Evolutionary conservation across 2,888 invertebrate genomes (phyloP).

Genomic region (Drosophila robusta): DNA sequence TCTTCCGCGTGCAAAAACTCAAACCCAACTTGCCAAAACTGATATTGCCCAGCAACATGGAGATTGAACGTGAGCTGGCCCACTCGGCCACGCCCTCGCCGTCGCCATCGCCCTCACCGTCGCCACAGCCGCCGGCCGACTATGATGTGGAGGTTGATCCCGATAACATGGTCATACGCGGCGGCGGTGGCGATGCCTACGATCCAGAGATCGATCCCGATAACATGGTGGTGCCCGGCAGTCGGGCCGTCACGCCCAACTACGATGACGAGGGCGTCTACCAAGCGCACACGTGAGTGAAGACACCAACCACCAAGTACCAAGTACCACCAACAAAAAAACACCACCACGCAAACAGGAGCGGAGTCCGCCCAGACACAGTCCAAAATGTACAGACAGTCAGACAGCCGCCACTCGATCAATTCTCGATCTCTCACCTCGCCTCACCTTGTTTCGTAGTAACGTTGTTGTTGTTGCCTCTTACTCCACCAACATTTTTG

Average conservation of each 20-base stretch:
- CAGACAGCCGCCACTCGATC: constrained; percentile 43
- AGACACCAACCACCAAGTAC: constrained; percentile 44
- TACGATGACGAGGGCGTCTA: constrained; percentile 82
- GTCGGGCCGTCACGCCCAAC: constrained; percentile 79
- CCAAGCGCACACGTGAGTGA: constrained; percentile 85
- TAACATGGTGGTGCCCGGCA: constrained; percentile 82
- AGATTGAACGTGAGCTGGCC: constrained; percentile 67
- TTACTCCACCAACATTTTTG: constrained; percentile 41
- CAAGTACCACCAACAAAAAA: constrained; percentile 20
- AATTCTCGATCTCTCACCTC: constrained; percentile 29
- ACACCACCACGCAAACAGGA: constrained; percentile 35
- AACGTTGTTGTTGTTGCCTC: constrained; percentile 67
- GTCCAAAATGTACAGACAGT: constrained; percentile 54
- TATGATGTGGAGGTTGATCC: constrained; percentile 85
- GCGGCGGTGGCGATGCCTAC: constrained; percentile 72
- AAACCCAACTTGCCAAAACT: constrained; percentile 85
- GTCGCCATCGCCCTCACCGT: constrained; percentile 83
- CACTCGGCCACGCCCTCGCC: constrained; percentile 64
- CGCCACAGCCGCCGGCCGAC: constrained; percentile 79
- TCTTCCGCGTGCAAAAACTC: constrained; percentile 85
- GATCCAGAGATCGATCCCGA: constrained; percentile 83
- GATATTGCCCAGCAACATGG: constrained; percentile 83
- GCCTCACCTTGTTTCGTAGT: constrained; percentile 62
- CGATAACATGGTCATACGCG: constrained; percentile 82
- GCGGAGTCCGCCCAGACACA: constrained; percentile 42